These are phyloP conservation scores for Sciurus niger DNA, from an alignment of 2,113 vertebrate genomes.

Conservation along the genomic window DNA sequence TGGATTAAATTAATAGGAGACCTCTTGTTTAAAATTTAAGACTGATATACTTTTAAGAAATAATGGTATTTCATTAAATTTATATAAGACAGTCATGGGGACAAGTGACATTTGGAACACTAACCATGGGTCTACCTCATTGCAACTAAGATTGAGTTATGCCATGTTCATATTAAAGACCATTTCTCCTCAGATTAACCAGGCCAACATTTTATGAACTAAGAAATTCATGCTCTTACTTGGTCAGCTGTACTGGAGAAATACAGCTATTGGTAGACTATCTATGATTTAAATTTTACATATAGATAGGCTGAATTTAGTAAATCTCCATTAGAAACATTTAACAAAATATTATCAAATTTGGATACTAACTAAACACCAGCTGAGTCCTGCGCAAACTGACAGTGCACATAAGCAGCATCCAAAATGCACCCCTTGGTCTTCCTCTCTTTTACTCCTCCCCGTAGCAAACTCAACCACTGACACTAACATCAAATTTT, in stretches of 20 bases:
- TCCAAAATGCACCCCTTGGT: background rate
- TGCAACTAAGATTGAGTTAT: background rate
- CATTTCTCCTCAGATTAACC: constrained; percentile 40
- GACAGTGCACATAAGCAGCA: background rate
- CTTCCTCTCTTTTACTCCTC: background rate
- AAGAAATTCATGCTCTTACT: constrained; percentile 1
- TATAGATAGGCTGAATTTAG: background rate
- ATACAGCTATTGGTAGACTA: constrained; percentile 10
- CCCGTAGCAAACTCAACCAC: background rate
- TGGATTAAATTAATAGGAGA: constrained; percentile 75
- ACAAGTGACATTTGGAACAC: background rate
- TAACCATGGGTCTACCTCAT: background rate
- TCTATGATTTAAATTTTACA: constrained; percentile 39
- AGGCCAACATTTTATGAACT: constrained; percentile 50
- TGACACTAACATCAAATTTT: background rate
- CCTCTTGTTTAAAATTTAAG: constrained; percentile 68
- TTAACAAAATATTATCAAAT: constrained; percentile 22
- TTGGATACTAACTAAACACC: constrained; percentile 30
- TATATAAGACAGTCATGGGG: constrained; percentile 18
- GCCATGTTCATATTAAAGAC: background rate
- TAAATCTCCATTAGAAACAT: background rate
- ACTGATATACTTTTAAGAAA: constrained; percentile 57
- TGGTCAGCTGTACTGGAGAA: constrained; percentile 4
- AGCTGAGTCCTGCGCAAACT: background rate
- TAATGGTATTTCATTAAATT: constrained; percentile 59